Evolutionary conservation across 1,140 invertebrate species (phyloP).

Genomic region (Cotesia vestalis): DNA sequence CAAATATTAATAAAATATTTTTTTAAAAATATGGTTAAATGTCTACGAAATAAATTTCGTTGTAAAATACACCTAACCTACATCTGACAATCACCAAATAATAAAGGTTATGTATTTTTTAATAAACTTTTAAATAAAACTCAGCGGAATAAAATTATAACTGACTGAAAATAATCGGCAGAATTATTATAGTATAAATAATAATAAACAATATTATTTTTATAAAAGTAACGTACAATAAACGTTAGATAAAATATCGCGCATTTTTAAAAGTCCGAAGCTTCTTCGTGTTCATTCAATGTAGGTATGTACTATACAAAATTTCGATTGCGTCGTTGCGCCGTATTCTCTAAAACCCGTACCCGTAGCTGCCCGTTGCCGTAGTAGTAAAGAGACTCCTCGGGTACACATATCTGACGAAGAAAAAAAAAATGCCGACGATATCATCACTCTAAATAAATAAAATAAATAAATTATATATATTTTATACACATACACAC

Average conservation of each 20-base stretch:
- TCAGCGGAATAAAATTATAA: not conserved
- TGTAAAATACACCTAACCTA: slow-evolving; percentile 35
- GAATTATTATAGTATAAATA: not conserved
- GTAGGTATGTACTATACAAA: slow-evolving; percentile 6
- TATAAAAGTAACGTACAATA: no score
- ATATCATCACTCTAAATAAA: no score
- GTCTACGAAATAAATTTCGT: slow-evolving; percentile 15
- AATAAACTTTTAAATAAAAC: no score
- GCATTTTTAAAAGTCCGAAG: slow-evolving; percentile 11
- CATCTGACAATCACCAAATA: slow-evolving; percentile 35
- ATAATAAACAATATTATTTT: not conserved
- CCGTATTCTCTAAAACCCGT: slow-evolving; percentile 3
- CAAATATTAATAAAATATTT: not conserved
- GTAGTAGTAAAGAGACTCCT: no score
- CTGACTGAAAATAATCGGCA: not conserved
- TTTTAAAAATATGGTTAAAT: slow-evolving; percentile 26
- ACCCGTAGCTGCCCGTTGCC: not conserved
- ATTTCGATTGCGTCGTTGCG: slow-evolving; percentile 29
- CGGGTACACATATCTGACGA: not conserved
- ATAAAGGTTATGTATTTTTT: slow-evolving; percentile 28
- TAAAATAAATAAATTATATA: not conserved
- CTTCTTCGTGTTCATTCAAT: not conserved
- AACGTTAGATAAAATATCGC: not conserved
- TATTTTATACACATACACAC: not conserved
- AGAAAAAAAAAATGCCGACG: slow-evolving; percentile 13